Evolutionary conservation across 2,113 vertebrate genomes (phyloP).

Genomic region (Platysternon megacephalum): DNA sequence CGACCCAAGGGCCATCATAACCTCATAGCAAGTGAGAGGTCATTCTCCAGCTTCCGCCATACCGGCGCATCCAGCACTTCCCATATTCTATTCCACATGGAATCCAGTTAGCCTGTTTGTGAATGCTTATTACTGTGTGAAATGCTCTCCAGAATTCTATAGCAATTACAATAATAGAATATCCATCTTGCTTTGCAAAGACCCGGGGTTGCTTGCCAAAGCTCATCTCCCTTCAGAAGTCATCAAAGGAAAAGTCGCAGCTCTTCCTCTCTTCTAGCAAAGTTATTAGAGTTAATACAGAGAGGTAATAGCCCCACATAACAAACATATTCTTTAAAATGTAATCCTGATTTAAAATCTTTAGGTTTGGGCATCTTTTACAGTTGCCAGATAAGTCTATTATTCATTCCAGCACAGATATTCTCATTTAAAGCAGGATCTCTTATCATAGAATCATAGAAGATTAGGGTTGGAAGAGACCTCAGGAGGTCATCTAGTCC

Average conservation of each 20-base stretch:
- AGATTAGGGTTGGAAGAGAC: no score
- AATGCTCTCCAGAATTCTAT: rapidly evolving
- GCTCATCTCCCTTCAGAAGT: background rate
- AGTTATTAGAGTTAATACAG: background rate
- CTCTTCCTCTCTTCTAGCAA: background rate
- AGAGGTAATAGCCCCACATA: background rate
- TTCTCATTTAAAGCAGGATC: background rate
- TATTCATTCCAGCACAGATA: background rate
- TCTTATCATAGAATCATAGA: background rate
- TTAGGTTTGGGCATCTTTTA: rapidly evolving
- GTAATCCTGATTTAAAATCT: background rate
- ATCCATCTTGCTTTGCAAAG: background rate
- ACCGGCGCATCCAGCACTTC: rapidly evolving
- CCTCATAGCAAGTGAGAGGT: background rate
- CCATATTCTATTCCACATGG: rapidly evolving
- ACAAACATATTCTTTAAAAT: background rate
- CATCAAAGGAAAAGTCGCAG: background rate
- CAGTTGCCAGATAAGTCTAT: background rate
- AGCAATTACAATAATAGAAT: rapidly evolving
- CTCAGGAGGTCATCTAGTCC: no score
- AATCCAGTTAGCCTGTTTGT: rapidly evolving
- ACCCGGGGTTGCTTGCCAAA: background rate
- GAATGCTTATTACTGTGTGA: rapidly evolving
- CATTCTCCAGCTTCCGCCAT: background rate
- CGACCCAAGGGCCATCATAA: background rate